Evolutionary conservation across 2,888 invertebrate genomes (phyloP), one percentile per base, ranked within the genome.

Genomic region (Drosophila longiperda): DNA sequence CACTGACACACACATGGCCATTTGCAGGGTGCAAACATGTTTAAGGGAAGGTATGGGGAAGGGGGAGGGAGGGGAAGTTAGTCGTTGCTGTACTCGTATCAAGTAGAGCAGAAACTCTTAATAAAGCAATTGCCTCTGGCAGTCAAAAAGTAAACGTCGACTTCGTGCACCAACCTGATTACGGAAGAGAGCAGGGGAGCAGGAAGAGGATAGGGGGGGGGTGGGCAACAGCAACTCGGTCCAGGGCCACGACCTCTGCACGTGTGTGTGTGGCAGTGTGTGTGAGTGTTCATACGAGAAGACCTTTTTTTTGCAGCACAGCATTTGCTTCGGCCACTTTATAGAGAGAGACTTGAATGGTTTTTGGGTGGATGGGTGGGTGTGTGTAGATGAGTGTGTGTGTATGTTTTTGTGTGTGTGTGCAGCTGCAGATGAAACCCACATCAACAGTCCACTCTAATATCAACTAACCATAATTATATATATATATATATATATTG

Each of bases 71-170:
- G 3, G 60, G 58, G 50, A 11, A 8, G 15, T n/a, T 33, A 52
- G 52, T 52, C 20, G 32, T 61, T 38, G 57, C 71, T 73, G 78
- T 77, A 82, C 80, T 83, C 75, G 79, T 79, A 89, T 88, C 91
- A 90, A 91, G 85, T 91, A 87, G 89, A 91, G 91, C 90, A 92
- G 82, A 91, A 91, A 91, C 91, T 91, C 91, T 91, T 92, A 92
- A 92, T 91, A 92, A 92, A 92, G 92, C 91, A 91, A 91, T 92
- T 92, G 91, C 92, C 91, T 90, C 80, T 74, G 90, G 92, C 91
- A 92, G 91, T 90, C 89, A 89, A 91, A 91, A 91, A 90, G 90
- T 89, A 90, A 91, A 87, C 90, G 87, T 82, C 76, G 89, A 76
- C 85, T 57, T 82, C 80, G 89, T 81, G 83, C 87, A 83, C 83